A percentile compares a stretch with the other conserved stretches of the same genome.
Evolutionary conservation across 92 coral and sea anemone genomes (phyloP).

Genomic region (Phenganax stokvisi): DNA sequence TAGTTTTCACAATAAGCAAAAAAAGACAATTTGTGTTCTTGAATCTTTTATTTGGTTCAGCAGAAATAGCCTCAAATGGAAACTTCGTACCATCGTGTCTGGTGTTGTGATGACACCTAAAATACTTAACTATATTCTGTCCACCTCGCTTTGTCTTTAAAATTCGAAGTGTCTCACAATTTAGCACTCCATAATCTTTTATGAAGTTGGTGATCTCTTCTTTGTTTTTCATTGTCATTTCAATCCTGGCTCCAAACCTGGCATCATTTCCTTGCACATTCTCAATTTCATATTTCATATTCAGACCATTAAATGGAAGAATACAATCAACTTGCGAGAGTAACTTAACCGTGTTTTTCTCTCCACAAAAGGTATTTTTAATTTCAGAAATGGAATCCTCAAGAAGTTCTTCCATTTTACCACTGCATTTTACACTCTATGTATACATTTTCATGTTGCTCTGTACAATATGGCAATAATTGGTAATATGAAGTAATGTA

Average conservation of each 20-base stretch:
- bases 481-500: no score
- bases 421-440: no score
- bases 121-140: neutral
- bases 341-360: no score
- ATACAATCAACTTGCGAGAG: no score
- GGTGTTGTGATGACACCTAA: conserved; percentile 17
- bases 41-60: conserved; percentile 7
- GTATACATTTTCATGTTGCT: no score
- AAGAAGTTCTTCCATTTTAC: no score
- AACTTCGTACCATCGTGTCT: conserved; percentile 22
- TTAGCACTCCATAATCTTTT: conserved; percentile 3
- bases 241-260: neutral
- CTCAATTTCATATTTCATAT: neutral
- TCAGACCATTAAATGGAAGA: no score
- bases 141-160: neutral
- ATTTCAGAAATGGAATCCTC: no score
- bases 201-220: neutral
- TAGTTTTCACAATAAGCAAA: neutral
- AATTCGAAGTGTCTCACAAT: conserved; percentile 10
- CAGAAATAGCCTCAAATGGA: neutral
- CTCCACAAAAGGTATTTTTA: no score
- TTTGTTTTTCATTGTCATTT: neutral
- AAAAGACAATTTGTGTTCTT: conserved; percentile 33
- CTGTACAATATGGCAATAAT: no score
- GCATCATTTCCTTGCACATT: neutral